Base-by-base conservation (phyloP, 2,797 vertebrate genomes). In the Lagocephalus sceleratus region DNA sequence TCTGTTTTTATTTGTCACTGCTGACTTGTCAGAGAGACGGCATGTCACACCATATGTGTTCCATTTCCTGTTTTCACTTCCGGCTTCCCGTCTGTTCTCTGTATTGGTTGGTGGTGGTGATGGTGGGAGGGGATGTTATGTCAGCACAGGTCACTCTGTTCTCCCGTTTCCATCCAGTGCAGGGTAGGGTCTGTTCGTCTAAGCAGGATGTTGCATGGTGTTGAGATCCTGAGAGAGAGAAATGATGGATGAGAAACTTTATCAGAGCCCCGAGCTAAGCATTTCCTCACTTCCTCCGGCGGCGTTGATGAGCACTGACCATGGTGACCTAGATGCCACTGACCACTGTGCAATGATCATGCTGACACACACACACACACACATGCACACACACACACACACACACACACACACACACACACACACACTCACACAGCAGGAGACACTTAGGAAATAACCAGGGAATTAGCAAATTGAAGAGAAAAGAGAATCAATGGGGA, bases 401-500 rank as follows among this genome's bases (percentile, higher is more conserved):
- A 71, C 63, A 61, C 69, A 48, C 52, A 22, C 42, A 58, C 54
- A 41, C 57, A 46, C 47, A 61, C 51, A 35, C 26, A 48, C 57
- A 32, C 43, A 26, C 60, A 19, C 57, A 69, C 63, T 38, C 47
- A 60, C 70, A 64, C 60, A 54, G 80, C 71, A 32, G 49, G 69
- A 85, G 81, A 86, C 87, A 87, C 83, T 90, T 85, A 87, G 84
- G 85, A 89, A 90, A 91, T 88, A 88, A 88, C 86, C 79, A 76
- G 76, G 79, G 86, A 86, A 89, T 90, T 85, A 86, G 83, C 84
- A 81, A 74, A 87, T 82, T 82, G 88, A 82, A 69, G 73, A 69
- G 63, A 38, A 81, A 19, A 42, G 40, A 19, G 40, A 76, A 90
- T 91, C 89, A 87, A 91, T 89, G 87, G 50, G 55, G 58, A 87